phyloP scores from a whole-genome alignment of 1,140 invertebrate species.

The Thalassaphorura encarpata region DNA sequence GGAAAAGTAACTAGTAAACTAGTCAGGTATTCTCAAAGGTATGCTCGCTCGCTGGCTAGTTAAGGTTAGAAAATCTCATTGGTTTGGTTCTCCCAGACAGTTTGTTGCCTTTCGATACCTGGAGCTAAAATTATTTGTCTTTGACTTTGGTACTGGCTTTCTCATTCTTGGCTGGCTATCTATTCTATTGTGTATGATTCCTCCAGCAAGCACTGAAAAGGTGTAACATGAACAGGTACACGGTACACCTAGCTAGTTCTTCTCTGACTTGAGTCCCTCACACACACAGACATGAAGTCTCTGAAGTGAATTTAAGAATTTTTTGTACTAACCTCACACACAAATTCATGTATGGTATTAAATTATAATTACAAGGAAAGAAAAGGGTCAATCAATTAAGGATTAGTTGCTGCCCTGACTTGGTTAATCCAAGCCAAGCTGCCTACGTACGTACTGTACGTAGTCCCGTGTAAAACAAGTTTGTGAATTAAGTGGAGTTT shows the following conservation, averaged over 20 bases:
- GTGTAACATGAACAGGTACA: neutral
- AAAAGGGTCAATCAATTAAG: neutral
- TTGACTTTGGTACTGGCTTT: slow-evolving; percentile 6
- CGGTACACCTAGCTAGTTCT: neutral
- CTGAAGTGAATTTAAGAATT: neutral
- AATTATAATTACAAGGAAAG: neutral
- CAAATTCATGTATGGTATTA: too few species aligned
- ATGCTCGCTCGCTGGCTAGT: too few species aligned
- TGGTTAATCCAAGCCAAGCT: neutral
- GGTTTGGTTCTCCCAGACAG: slow-evolving; percentile 24
- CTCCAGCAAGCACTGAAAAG: too few species aligned
- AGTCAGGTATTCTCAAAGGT: neutral
- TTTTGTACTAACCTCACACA: too few species aligned
- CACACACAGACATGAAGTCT: slow-evolving; percentile 5
- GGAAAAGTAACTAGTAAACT: neutral
- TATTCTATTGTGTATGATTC: neutral
- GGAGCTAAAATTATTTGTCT: slow-evolving; percentile 17
- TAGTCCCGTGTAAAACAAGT: neutral
- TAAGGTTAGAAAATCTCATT: neutral
- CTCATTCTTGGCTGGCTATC: neutral
- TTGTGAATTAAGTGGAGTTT: too few species aligned
- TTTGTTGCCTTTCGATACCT: slow-evolving; percentile 27
- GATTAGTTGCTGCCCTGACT: neutral
- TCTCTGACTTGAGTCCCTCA: neutral
- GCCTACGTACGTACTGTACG: neutral